phyloP scores from a whole-genome alignment of 1,140 invertebrate species.

The Cydia strobilella region DNA sequence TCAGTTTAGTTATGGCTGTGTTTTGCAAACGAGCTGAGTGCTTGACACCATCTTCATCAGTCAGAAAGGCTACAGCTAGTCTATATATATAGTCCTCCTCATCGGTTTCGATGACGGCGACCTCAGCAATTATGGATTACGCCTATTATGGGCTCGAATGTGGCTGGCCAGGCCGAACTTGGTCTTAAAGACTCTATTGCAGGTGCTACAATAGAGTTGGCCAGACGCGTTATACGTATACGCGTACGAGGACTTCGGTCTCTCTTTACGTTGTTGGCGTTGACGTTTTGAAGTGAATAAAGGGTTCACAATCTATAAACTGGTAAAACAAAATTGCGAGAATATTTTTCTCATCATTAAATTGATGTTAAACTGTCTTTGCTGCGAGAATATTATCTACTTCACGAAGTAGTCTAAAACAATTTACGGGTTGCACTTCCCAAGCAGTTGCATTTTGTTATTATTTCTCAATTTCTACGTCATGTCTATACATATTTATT shows the following conservation, averaged over 20 bases:
- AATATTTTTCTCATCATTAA: too few species aligned
- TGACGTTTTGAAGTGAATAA: too few species aligned
- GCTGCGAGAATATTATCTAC: not conserved
- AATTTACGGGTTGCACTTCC: not conserved
- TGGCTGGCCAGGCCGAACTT: too few species aligned
- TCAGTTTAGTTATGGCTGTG: not conserved
- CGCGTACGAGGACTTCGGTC: too few species aligned
- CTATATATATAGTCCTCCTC: too few species aligned
- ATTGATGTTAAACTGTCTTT: not conserved
- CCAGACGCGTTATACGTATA: too few species aligned
- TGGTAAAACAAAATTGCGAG: not conserved
- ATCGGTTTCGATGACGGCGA: too few species aligned
- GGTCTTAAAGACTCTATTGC: too few species aligned
- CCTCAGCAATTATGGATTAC: too few species aligned
- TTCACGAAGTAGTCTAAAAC: not conserved
- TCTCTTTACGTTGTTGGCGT: too few species aligned
- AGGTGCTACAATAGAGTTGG: too few species aligned
- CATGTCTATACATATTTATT: slow-evolving; percentile 9
- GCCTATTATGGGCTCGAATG: too few species aligned
- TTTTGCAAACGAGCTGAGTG: not conserved
- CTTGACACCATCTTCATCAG: slow-evolving; percentile 4
- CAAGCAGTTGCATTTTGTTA: not conserved
- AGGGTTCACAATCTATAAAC: not conserved
- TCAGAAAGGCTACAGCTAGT: not conserved
- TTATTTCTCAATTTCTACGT: not conserved